Evolutionary conservation across 1,140 invertebrate genomes (phyloP), one percentile per base, ranked within the genome.

Genomic region (Philopotamus ludificatus): DNA sequence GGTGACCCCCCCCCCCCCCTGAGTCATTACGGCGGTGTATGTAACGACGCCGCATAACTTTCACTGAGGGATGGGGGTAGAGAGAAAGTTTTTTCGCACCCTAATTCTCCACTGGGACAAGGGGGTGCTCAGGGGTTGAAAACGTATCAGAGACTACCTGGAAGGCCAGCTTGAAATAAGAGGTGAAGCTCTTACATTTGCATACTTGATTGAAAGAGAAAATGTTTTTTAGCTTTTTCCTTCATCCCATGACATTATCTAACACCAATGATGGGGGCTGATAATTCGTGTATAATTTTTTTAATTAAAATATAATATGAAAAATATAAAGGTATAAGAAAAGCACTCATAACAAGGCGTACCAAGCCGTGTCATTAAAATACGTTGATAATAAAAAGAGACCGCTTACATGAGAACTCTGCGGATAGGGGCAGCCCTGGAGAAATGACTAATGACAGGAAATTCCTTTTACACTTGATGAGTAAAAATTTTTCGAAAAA

Each of bases 1-100:
- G 50, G 42, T n/a, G 45, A 18, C 50, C 20, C 25, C 34, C 25
- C 54, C 49, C 42, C 50, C 41, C 16, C 25, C 58, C 58, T 21
- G 9, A 60, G 67, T 68, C 67, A 68, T 68, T 68, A 68, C 54
- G 57, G 54, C 61, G 58, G 57, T 44, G 50, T 65, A 59, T 68
- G 67, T 68, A 68, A 68, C 67, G 67, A 65, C 63, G 58, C 63
- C 67, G 59, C 63, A 68, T 68, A 68, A 68, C 67, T 68, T 68
- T 68, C 49, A 58, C 34, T 54, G 28, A 23, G 54, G 54, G 47
- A 65, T 51, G 44, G 61, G 67, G 67, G n/a, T n/a, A 42, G 66
- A 50, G 63, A 68, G 47, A 66, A 68, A 62, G 25, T 68, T 68
- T 68, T 68, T 68, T 68, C 62, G 67, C 67, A 65, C 67, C 67